Percentiles rank a stretch among this genome's conserved stretches.
Conservation (phyloP, 2,797 vertebrate genomes). For the Sebastes melanostomus region DNA sequence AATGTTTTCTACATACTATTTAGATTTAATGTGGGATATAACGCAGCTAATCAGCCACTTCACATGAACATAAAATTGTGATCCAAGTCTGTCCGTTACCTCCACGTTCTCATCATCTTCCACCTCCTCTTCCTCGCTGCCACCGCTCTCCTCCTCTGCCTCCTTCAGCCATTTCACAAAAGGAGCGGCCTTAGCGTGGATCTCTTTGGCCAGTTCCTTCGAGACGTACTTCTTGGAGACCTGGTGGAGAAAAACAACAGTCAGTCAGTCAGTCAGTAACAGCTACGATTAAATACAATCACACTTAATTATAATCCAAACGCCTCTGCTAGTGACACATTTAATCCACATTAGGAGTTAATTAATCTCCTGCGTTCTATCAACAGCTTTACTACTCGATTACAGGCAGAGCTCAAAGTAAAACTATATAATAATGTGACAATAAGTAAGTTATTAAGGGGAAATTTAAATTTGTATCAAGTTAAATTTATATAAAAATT, state of each 20-base stretch:
- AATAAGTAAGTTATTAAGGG: not conserved
- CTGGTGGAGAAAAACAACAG: constrained; percentile 65
- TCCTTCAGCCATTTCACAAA: constrained; percentile 99
- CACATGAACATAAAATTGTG: not conserved
- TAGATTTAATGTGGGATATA: not conserved
- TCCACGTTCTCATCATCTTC: constrained; percentile 82
- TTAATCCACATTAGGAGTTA: not conserved
- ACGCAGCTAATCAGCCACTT: not conserved
- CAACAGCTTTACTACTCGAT: not conserved
- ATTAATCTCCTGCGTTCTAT: not conserved
- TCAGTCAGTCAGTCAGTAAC: too few relatives aligned
- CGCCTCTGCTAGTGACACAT: not conserved
- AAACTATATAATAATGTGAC: not conserved
- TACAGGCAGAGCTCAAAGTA: not conserved
- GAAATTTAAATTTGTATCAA: not conserved
- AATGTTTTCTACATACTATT: not conserved
- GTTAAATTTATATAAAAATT: not conserved
- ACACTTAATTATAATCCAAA: not conserved
- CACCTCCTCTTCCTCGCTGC: constrained; percentile 87
- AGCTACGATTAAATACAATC: rapidly evolving
- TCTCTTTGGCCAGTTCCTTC: constrained; percentile 99
- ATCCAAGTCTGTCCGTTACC: constrained; percentile 35
- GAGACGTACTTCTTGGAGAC: constrained; percentile 98
- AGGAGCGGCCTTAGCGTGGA: constrained; percentile 94
- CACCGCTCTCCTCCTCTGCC: constrained; percentile 97